Percentiles rank a stretch among this genome's conserved stretches.
Conservation (phyloP, 2,113 vertebrate genomes). For the Trogon surrucura region DNA sequence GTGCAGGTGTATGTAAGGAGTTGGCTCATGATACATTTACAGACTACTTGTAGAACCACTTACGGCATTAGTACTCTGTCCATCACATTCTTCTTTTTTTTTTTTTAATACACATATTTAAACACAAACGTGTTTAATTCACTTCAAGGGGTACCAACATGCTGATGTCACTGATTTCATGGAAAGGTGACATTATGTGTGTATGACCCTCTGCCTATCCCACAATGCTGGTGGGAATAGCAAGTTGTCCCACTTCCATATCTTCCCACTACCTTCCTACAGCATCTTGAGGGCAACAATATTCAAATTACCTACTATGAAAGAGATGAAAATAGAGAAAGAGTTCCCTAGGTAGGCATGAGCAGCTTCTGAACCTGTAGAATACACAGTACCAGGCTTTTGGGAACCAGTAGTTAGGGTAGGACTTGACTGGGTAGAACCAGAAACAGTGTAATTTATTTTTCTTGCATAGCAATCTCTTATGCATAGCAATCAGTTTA, state of each 20-base stretch:
- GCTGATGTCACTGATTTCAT: neutral
- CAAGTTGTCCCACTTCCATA: neutral
- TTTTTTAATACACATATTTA: neutral
- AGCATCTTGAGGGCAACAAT: neutral
- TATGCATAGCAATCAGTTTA: neutral
- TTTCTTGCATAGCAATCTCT: neutral
- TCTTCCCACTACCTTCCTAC: neutral
- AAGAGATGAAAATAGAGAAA: neutral
- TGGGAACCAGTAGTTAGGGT: neutral
- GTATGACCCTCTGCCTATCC: neutral
- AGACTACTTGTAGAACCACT: neutral
- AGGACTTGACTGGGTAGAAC: rapidly evolving
- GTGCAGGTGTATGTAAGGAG: neutral
- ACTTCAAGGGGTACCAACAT: neutral
- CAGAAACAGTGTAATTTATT: neutral
- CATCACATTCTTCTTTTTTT: neutral
- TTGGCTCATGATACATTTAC: neutral
- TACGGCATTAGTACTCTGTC: neutral
- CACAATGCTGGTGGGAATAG: neutral
- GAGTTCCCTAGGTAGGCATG: neutral
- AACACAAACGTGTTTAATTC: neutral
- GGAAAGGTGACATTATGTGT: neutral
- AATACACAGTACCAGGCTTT: neutral
- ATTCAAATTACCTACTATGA: neutral
- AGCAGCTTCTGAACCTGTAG: neutral